Conservation (phyloP, 2,888 invertebrate genomes). For the Pollenia griseotomentosa region DNA sequence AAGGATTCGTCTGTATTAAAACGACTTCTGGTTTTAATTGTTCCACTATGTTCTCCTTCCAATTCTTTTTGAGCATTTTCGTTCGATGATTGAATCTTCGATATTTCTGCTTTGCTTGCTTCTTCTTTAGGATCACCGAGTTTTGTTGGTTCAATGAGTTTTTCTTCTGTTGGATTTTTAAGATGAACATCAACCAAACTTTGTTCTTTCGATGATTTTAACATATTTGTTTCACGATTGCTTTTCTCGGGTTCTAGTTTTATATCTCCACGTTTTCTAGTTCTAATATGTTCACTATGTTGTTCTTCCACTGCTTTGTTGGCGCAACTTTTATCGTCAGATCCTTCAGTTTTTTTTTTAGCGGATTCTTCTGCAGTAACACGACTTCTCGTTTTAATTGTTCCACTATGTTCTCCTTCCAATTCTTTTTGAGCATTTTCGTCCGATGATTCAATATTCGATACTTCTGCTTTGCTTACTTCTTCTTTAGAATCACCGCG, state of each 20-base stretch:
- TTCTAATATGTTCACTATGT: not conserved
- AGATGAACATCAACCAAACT: not conserved
- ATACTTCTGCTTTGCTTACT: not conserved
- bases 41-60: not conserved
- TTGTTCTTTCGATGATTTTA: not conserved
- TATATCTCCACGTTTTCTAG: not conserved
- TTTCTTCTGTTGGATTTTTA: not conserved
- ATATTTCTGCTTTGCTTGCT: not conserved
- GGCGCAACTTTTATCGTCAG: not conserved
- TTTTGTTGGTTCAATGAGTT: not conserved
- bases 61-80: not conserved
- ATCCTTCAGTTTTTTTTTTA: not conserved
- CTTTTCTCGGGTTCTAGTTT: not conserved
- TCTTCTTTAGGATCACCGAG: slow-evolving; percentile 13
- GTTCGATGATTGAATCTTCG: not conserved
- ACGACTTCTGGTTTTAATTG: slow-evolving; percentile 17
- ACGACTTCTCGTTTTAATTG: slow-evolving; percentile 20
- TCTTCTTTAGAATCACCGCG: slow-evolving; percentile 17
- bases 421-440: not conserved
- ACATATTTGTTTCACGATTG: not conserved
- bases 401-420: not conserved
- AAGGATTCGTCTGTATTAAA: not conserved
- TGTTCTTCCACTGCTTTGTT: slow-evolving; percentile 1
- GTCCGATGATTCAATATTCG: not conserved
- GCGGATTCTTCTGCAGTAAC: not conserved